phyloP scores from a whole-genome alignment of 1,140 invertebrate species.

The Drosophila aff. region DNA sequence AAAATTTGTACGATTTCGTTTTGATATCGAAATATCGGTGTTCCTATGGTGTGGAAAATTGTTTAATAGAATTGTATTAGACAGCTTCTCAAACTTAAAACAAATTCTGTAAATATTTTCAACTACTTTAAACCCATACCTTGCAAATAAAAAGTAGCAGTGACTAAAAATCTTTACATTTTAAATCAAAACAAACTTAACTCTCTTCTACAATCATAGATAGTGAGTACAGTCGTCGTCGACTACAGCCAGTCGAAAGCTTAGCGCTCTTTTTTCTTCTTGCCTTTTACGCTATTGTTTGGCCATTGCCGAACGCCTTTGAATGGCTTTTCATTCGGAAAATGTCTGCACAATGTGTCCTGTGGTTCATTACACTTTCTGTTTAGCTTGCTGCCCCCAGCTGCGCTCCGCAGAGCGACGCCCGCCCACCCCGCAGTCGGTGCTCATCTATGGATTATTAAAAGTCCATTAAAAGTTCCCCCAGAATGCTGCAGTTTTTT shows the following conservation, averaged over 20 bases:
- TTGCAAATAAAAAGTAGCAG: too few species aligned
- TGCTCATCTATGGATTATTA: conserved; percentile 61
- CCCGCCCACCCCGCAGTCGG: background rate
- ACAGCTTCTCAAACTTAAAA: too few species aligned
- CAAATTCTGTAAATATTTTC: too few species aligned
- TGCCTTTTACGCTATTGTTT: conserved; percentile 56
- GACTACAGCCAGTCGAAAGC: background rate
- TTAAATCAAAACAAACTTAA: background rate
- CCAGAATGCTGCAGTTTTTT: conserved; percentile 39
- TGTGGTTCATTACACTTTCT: conserved; percentile 80
- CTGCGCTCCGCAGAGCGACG: background rate
- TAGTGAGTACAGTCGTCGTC: background rate
- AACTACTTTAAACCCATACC: too few species aligned
- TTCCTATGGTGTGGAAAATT: too few species aligned
- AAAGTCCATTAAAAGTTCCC: conserved; percentile 78
- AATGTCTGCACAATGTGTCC: conserved; percentile 78
- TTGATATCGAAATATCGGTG: too few species aligned
- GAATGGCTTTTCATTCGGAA: conserved; percentile 77
- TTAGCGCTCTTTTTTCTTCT: conserved; percentile 24
- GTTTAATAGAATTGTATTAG: too few species aligned
- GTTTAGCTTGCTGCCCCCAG: conserved; percentile 54
- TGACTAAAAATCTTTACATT: too few species aligned
- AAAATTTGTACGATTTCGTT: too few species aligned
- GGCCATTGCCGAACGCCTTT: conserved; percentile 72
- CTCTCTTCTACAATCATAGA: background rate